A percentile compares a stretch with the other conserved stretches of the same genome.
Evolutionary conservation across 2,888 invertebrate genomes (phyloP).

Genomic region (Psylliodes chrysocephalus): DNA sequence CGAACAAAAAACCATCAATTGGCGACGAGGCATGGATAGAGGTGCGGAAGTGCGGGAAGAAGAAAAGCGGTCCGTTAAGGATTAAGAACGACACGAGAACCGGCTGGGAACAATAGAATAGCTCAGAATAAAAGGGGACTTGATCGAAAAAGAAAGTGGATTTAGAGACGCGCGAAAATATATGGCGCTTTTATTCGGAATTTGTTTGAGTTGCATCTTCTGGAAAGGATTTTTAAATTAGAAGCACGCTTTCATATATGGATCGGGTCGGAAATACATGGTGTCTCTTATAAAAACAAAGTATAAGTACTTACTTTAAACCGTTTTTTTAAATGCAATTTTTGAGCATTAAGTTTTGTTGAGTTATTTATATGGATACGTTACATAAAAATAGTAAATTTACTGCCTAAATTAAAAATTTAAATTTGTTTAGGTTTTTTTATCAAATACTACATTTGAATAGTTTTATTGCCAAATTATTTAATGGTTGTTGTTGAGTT

Average conservation of each 20-base stretch:
- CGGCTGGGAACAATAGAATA: conserved; percentile 48
- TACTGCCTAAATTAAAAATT: too few relatives aligned
- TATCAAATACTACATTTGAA: too few relatives aligned
- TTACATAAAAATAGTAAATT: too few relatives aligned
- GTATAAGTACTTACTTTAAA: too few relatives aligned
- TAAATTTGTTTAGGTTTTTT: too few relatives aligned
- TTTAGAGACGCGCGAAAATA: conserved; percentile 51
- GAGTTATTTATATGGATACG: too few relatives aligned
- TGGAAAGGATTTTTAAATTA: conserved; percentile 47
- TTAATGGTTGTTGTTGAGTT: too few relatives aligned
- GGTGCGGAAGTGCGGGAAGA: conserved; percentile 3
- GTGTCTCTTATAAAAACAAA: background rate
- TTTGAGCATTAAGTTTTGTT: too few relatives aligned
- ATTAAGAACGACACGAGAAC: conserved; percentile 45
- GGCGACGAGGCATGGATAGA: background rate
- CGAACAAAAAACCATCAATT: conserved; percentile 1
- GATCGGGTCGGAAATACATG: conserved; percentile 17
- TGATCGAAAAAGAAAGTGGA: conserved; percentile 58
- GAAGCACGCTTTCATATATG: conserved; percentile 35
- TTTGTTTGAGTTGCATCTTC: conserved; percentile 49
- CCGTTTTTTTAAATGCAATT: too few relatives aligned
- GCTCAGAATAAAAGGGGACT: conserved; percentile 48
- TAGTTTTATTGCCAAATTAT: too few relatives aligned
- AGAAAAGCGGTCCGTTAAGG: conserved; percentile 33
- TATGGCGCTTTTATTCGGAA: conserved; percentile 52